Conservation (phyloP, 2,113 vertebrate genomes). For the Pungitius pungitius region DNA sequence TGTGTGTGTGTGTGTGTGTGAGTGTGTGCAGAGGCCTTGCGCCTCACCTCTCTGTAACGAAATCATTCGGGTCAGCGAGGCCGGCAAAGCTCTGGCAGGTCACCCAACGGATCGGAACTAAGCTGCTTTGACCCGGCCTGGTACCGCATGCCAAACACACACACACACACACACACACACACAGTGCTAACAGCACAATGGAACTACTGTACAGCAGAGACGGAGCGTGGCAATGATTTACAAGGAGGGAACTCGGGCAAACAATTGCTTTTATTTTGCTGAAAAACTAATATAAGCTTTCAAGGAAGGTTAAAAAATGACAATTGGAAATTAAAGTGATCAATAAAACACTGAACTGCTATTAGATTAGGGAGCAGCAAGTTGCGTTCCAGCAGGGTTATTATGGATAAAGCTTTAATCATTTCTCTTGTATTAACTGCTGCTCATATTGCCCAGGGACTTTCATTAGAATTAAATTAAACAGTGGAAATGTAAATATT, state of each 20-base stretch:
- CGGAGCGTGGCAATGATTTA: slow-evolving; percentile 42
- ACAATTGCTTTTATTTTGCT: slow-evolving; percentile 37
- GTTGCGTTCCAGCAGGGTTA: slow-evolving; percentile 63
- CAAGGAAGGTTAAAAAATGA: slow-evolving; percentile 44
- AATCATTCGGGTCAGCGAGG: slow-evolving; percentile 81
- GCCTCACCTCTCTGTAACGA: slow-evolving; percentile 79
- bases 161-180: slow-evolving; percentile 26
- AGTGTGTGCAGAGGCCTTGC: slow-evolving; percentile 49
- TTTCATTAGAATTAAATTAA: slow-evolving; percentile 79
- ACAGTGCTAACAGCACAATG: slow-evolving; percentile 61
- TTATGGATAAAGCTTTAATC: slow-evolving; percentile 73
- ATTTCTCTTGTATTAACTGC: slow-evolving; percentile 72
- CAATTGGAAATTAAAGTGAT: slow-evolving; percentile 62
- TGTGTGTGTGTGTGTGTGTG: neutral
- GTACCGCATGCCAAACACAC: slow-evolving; percentile 70
- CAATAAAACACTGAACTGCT: slow-evolving; percentile 60
- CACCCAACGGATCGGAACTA: slow-evolving; percentile 81
- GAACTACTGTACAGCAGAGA: slow-evolving; percentile 50
- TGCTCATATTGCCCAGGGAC: slow-evolving; percentile 69
- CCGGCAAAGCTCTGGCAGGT: slow-evolving; percentile 72
- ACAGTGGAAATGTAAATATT: slow-evolving; percentile 81
- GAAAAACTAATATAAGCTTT: slow-evolving; percentile 43
- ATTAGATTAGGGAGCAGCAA: slow-evolving; percentile 59
- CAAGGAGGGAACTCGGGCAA: slow-evolving; percentile 10
- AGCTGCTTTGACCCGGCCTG: slow-evolving; percentile 82